Base-by-base conservation (phyloP, 2,113 vertebrate genomes). In the Lates calcarifer region DNA sequence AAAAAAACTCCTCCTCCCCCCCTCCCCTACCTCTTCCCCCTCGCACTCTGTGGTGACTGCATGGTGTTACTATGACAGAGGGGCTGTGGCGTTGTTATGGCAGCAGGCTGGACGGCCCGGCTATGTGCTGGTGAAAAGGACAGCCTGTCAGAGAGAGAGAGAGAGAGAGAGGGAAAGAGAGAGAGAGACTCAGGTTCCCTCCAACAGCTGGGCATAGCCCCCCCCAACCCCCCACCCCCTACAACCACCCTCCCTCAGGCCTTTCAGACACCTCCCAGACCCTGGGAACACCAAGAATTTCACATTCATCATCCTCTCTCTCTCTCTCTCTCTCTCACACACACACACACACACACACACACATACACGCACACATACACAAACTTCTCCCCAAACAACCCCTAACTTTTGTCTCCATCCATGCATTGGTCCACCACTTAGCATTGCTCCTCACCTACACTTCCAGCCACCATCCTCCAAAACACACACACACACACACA, bases 231-330 rank as follows among this genome's bases (percentile, higher is more conserved):
- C 77, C 39, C 26, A 37, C 26, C 49, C 31, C 61, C 18, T 20
- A 7, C 61, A 15, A 33, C 62, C 68, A 61, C 35, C 39, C 68
- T 60, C 49, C 51, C 29, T 49, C 65, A 47, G 47, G 51, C 81
- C 56, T 87, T 87, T 89, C 83, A 90, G 65, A 92, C 86, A 83
- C 66, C 62, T 68, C 63, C 82, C 94, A 95, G 96, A 95, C 95
- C 96, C 97, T 98, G 97, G 97, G 97, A 99, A 98, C 93, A 96
- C 95, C 95, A 94, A 95, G 95, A 92, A 96, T 96, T 96, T 94
- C 92, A 96, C 96, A 97, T 97, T 98, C 97, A 98, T 97, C 96
- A 96, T 94, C 72, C 95, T 93, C 95, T 89, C 94, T 88, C 91
- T 94, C 37, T 72, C 93, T 93, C 90, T 83, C 93, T 92, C 92